Evolutionary conservation across 2,888 invertebrate genomes (phyloP).

Genomic region (Mylabris sibirica): DNA sequence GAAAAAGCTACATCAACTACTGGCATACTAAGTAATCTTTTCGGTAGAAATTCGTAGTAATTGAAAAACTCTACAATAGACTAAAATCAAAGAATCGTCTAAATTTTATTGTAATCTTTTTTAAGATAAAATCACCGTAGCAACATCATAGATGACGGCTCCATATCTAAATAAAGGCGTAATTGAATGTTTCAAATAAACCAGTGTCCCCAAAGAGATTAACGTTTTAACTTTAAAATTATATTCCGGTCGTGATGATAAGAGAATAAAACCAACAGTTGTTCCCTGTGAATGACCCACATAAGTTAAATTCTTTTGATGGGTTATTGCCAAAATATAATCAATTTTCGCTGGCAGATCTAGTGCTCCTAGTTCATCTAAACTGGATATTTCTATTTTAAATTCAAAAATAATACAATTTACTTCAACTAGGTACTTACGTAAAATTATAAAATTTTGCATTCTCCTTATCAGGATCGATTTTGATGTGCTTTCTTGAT

Average conservation of each 20-base stretch:
- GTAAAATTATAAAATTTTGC: constrained; percentile 58
- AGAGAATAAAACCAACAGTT: constrained; percentile 70
- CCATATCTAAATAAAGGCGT: background rate
- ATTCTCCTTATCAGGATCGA: constrained; percentile 38
- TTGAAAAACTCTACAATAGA: background rate
- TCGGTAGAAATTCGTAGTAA: background rate
- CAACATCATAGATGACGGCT: background rate
- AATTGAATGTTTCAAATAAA: constrained; percentile 63
- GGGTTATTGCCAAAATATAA: constrained; percentile 23
- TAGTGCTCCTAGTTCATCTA: constrained; percentile 21
- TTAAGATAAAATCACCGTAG: background rate
- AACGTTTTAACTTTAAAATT: constrained; percentile 69
- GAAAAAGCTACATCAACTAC: background rate
- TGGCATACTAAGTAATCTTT: background rate
- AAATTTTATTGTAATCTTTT: no score
- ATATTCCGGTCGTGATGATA: constrained; percentile 67
- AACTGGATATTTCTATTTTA: constrained; percentile 15
- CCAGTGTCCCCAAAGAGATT: constrained; percentile 73
- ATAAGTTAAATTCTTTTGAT: constrained; percentile 16
- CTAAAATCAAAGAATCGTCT: background rate
- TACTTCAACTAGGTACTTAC: constrained; percentile 10
- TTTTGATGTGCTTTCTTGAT: constrained; percentile 62
- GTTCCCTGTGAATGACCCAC: constrained; percentile 62
- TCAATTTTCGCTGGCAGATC: constrained; percentile 29
- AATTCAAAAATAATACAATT: background rate